Evolutionary conservation across 2,888 invertebrate genomes (phyloP), one percentile per base, ranked within the genome.

Genomic region (Drosophila flavopinicola): DNA sequence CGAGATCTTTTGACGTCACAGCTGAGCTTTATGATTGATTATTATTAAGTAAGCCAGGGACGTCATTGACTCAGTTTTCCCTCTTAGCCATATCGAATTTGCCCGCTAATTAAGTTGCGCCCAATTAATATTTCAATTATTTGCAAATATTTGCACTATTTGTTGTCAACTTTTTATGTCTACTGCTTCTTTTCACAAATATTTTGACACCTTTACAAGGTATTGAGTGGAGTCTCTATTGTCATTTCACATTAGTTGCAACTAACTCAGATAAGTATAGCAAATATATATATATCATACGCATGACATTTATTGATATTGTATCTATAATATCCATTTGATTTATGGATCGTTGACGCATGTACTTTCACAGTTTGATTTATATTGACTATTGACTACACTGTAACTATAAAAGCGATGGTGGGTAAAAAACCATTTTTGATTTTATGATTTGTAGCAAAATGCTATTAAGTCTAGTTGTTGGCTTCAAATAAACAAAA

Each of bases 121-220:
- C 51, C 35, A 56, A 70, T 66, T 49, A 70, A 47, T 39, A 65
- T 66, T 61, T 63, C 57, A 66, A 78, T 84, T 69, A 64, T 45
- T 60, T 61, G 37, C 56, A 67, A 79, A 80, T 67, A 79, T 84
- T 78, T 66, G 39, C 49, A 39, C 45, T 15, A 44, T 42, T 48
- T 25, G 60, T 79, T 80, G 48, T n/a, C 75, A 61, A 13, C 63
- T 11, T 30, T 56, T 65, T 17, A 17, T 59, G n/a, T n/a, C n/a
- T n/a, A n/a, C n/a, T n/a, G n/a, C 4, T 3, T 20, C 20, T 20
- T 20, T 20, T 20, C 41, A 65, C 44, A 61, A 67, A 59, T 54
- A 61, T 66, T 71, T 78, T 83, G 63, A 64, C 83, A 83, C 83
- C 76, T 75, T 38, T 58, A 44, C 54, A 52, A 60, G 38, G 47